phyloP scores from a whole-genome alignment of 1,140 invertebrate genomes.

The Brachionus rotundiformis region DNA sequence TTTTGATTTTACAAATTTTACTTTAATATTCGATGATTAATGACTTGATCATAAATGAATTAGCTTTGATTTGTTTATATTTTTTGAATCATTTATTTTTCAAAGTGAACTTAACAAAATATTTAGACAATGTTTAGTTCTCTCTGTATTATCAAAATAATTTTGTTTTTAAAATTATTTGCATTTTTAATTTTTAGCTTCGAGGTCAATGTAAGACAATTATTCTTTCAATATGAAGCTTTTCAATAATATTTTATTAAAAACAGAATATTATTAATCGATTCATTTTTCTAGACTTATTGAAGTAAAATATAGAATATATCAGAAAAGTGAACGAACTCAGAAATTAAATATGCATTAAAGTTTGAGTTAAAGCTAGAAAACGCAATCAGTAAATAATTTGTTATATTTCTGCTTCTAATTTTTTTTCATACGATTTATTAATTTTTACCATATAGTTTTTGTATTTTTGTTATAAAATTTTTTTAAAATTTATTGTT shows the following conservation, averaged over 20 bases:
- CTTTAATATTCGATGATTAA: too few relatives aligned
- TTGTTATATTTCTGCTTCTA: neutral
- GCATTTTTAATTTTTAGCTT: neutral
- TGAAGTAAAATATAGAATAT: neutral
- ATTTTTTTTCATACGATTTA: neutral
- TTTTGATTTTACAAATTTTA: too few relatives aligned
- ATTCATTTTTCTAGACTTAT: neutral
- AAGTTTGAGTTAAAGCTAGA: neutral
- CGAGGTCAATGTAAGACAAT: neutral
- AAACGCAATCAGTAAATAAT: neutral
- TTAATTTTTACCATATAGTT: neutral
- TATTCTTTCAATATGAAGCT: neutral
- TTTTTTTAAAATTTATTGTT: too few relatives aligned
- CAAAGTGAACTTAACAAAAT: neutral
- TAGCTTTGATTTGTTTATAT: too few relatives aligned
- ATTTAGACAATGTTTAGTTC: neutral
- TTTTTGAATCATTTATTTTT: too few relatives aligned
- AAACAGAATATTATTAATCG: constrained; percentile 3
- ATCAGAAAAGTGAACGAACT: neutral
- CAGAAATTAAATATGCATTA: neutral
- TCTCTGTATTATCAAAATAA: neutral
- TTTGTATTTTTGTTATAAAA: neutral
- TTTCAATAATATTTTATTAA: neutral
- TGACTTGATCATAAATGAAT: too few relatives aligned
- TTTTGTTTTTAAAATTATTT: neutral